These are phyloP conservation scores for Dromiciops gliroides DNA, from an alignment of 2,113 vertebrate genomes.

Conservation along the genomic window DNA sequence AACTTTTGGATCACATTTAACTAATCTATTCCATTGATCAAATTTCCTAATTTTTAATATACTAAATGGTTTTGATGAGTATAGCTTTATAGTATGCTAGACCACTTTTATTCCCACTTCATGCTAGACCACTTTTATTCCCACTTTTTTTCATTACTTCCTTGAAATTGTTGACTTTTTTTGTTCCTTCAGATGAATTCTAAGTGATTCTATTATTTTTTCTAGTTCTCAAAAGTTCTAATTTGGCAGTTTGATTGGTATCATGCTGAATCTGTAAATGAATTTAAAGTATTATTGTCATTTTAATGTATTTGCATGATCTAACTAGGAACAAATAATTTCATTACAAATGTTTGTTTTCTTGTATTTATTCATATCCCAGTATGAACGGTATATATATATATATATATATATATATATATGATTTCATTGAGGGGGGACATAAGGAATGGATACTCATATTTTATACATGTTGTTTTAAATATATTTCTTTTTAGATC, in stretches of 20 bases:
- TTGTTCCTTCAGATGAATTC: background rate
- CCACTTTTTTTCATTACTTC: background rate
- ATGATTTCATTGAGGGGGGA: background rate
- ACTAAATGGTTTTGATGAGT: background rate
- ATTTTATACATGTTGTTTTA: background rate
- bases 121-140: background rate
- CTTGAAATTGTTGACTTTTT: background rate
- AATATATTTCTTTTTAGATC: background rate
- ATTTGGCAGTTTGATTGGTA: background rate
- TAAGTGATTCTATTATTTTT: background rate
- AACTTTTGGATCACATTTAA: background rate
- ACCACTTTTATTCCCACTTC: background rate
- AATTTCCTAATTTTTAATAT: background rate
- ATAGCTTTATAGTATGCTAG: background rate
- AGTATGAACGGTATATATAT: too few relatives aligned
- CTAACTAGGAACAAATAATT: background rate
- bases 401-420: too few relatives aligned
- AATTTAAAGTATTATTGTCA: too few relatives aligned
- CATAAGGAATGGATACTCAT: background rate
- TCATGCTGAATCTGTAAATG: background rate
- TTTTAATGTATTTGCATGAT: background rate
- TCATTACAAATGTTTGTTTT: background rate
- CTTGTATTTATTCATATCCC: background rate
- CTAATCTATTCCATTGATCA: background rate
- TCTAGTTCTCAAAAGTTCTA: background rate